Evolutionary conservation across 2,888 invertebrate species (phyloP).

Genomic region (Shargacucullia verbasci): DNA sequence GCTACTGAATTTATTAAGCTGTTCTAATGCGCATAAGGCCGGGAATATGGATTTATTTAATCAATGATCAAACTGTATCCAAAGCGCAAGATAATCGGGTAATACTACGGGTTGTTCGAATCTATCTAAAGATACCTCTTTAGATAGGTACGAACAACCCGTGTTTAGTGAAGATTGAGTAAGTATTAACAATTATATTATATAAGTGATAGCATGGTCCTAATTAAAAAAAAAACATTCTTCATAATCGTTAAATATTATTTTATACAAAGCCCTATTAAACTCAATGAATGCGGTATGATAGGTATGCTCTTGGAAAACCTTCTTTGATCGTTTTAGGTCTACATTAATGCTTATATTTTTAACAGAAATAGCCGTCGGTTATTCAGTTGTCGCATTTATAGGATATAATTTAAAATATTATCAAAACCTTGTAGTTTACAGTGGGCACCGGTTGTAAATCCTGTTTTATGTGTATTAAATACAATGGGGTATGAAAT

Average conservation of each 20-base stretch:
- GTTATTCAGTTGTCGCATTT: slow-evolving; percentile 39
- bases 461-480: slow-evolving; percentile 50
- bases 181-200: too few relatives aligned
- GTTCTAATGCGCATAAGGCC: slow-evolving; percentile 20
- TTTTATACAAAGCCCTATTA: too few relatives aligned
- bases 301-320: neutral
- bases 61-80: slow-evolving; percentile 26
- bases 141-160: too few relatives aligned
- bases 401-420: slow-evolving; percentile 48
- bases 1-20: slow-evolving; percentile 50
- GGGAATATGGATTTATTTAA: slow-evolving; percentile 46
- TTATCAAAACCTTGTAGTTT: slow-evolving; percentile 44
- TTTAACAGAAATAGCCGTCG: slow-evolving; percentile 28
- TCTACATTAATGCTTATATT: slow-evolving; percentile 3
- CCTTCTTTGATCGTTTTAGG: slow-evolving; percentile 2
- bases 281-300: too few relatives aligned
- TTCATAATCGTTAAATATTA: too few relatives aligned
- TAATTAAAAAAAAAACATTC: too few relatives aligned
- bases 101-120: too few relatives aligned
- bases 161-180: too few relatives aligned
- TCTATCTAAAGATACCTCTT: too few relatives aligned
- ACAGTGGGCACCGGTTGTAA: slow-evolving; percentile 45
- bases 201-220: too few relatives aligned
- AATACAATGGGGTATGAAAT: slow-evolving; percentile 53
- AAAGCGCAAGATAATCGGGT: slow-evolving; percentile 21